Conservation (phyloP, 1,140 invertebrate genomes). For the Diachasma alloeum region DNA sequence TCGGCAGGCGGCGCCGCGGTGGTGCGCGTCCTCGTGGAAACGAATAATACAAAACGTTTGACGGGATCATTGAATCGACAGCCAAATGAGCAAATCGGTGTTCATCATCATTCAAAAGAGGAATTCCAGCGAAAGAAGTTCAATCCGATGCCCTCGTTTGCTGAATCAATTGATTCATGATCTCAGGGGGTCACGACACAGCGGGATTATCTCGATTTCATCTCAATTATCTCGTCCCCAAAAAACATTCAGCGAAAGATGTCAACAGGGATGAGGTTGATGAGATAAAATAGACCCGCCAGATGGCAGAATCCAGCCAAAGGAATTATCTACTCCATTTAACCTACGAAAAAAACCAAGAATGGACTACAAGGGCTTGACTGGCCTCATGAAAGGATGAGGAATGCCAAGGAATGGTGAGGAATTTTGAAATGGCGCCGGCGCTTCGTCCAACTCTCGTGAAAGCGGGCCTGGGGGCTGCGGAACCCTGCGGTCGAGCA, state of each 20-base stretch:
- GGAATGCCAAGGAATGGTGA: not conserved
- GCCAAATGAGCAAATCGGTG: too few species aligned
- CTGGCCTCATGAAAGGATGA: not conserved
- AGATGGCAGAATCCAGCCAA: not conserved
- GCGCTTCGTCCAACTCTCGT: not conserved
- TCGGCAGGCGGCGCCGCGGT: too few species aligned
- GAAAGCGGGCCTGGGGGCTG: constrained; percentile 14
- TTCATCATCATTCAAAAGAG: too few species aligned
- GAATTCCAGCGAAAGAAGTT: too few species aligned
- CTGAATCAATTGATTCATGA: too few species aligned
- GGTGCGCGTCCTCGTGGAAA: too few species aligned
- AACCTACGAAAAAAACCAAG: not conserved
- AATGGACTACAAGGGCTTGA: not conserved
- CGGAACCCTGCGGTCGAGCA: constrained; percentile 19
- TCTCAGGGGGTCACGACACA: too few species aligned
- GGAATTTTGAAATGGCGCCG: constrained; percentile 26
- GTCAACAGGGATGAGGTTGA: not conserved
- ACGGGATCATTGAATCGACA: too few species aligned
- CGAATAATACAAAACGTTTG: too few species aligned
- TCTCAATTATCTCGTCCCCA: too few species aligned
- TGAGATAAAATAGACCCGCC: not conserved
- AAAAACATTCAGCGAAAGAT: not conserved
- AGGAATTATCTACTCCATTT: not conserved
- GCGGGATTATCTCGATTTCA: too few species aligned
- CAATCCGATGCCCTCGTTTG: too few species aligned